Conservation (phyloP, 2,888 invertebrate species). For the Sceliomorpha sp. region DNA sequence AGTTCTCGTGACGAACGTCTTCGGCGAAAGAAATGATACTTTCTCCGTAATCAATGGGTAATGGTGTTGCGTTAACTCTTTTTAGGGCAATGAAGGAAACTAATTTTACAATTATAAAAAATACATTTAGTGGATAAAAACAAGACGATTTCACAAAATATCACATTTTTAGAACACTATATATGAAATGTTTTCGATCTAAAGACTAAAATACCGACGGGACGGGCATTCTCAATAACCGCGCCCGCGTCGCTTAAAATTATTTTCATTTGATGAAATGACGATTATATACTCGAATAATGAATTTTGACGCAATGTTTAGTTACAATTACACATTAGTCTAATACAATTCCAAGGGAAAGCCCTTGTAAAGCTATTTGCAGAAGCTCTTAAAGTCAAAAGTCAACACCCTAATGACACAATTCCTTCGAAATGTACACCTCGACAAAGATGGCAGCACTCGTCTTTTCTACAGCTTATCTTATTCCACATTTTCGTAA, state of each 20-base stretch:
- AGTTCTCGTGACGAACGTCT: too few species aligned
- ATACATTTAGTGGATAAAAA: constrained; percentile 26
- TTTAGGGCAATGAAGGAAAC: constrained; percentile 54
- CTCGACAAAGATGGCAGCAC: constrained; percentile 18
- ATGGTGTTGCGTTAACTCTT: constrained; percentile 54
- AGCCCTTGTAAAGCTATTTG: constrained; percentile 50
- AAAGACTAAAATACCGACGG: constrained; percentile 26
- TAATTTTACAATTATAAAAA: constrained; percentile 32
- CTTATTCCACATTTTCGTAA: too few species aligned
- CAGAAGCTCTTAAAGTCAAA: constrained; percentile 1
- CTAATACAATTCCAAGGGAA: constrained; percentile 50
- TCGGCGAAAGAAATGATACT: too few species aligned
- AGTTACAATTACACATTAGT: constrained; percentile 48
- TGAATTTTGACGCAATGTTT: constrained; percentile 50
- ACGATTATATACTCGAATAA: constrained; percentile 12
- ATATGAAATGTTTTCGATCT: neutral
- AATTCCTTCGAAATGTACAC: constrained; percentile 48
- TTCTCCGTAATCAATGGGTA: constrained; percentile 29
- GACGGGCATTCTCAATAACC: constrained; percentile 23
- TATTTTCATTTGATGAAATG: constrained; percentile 41
- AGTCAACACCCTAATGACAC: constrained; percentile 2
- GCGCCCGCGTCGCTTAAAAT: constrained; percentile 10
- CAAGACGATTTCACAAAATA: constrained; percentile 38
- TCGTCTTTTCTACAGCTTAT: neutral
- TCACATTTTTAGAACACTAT: constrained; percentile 49